Evolutionary conservation across 1,140 invertebrate species (phyloP).

Genomic region (Pseudomyrmex flavicornis): DNA sequence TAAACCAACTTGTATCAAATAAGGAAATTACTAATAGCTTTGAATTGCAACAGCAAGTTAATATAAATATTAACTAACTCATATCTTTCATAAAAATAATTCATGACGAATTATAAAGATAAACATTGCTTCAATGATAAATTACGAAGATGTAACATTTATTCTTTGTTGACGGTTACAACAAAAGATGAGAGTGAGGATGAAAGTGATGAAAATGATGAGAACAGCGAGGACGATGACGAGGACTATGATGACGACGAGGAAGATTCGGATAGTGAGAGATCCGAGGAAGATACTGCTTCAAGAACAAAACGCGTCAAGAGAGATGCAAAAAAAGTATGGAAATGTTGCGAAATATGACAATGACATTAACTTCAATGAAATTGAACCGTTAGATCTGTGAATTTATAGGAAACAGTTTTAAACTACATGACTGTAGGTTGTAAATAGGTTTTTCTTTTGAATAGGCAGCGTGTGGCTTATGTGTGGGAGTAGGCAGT

Average conservation of each 20-base stretch:
- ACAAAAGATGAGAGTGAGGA: conserved; percentile 71
- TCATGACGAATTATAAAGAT: too few species aligned
- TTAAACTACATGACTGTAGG: background rate
- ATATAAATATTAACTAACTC: background rate
- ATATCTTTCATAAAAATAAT: background rate
- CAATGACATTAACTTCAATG: background rate
- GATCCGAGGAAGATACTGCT: conserved; percentile 46
- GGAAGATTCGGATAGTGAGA: conserved; percentile 45
- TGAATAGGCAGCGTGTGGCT: conserved; percentile 89
- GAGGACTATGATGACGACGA: conserved; percentile 66
- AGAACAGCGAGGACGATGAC: conserved; percentile 66
- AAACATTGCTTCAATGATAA: too few species aligned
- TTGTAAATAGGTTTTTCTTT: conserved; percentile 29
- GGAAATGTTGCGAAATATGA: background rate
- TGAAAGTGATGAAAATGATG: conserved; percentile 68
- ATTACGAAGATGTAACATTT: background rate
- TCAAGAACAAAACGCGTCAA: conserved; percentile 63
- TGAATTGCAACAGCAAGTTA: background rate
- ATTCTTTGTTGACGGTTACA: conserved; percentile 45
- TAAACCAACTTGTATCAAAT: background rate
- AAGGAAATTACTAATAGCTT: background rate
- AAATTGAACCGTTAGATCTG: background rate
- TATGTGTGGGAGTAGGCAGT: conserved; percentile 90
- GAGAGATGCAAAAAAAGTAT: conserved; percentile 83
- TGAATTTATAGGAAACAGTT: background rate